phyloP scores from a whole-genome alignment of 2,113 vertebrate species.

The Anas platyrhynchos region DNA sequence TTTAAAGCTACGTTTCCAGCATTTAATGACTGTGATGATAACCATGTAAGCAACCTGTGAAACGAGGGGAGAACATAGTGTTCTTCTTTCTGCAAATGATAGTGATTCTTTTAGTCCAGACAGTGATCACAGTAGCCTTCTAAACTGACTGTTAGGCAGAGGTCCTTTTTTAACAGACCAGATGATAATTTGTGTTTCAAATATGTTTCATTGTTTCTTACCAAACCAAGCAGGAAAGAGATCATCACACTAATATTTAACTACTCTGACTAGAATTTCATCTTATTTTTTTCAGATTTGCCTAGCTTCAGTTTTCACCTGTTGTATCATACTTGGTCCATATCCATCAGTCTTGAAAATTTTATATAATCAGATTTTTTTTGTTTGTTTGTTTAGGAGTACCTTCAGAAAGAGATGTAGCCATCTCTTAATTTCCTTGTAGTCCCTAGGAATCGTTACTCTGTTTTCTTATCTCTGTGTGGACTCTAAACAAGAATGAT shows the following conservation, averaged over 20 bases:
- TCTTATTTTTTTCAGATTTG: not conserved
- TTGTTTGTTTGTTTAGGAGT: not conserved
- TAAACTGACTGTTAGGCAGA: not conserved
- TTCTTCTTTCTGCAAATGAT: not conserved
- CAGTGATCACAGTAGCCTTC: not conserved
- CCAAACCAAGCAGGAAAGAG: not conserved
- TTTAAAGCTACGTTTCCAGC: not conserved
- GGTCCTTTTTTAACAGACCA: not conserved
- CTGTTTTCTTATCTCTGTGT: not conserved
- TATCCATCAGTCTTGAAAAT: not conserved
- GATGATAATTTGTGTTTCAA: not conserved
- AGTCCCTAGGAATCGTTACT: not conserved
- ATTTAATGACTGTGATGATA: not conserved
- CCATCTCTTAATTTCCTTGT: not conserved
- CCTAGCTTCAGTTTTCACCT: not conserved
- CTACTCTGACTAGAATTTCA: not conserved
- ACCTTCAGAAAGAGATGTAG: not conserved
- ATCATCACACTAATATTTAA: not conserved
- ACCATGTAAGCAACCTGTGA: not conserved
- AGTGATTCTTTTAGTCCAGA: not conserved
- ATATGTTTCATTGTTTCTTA: not conserved
- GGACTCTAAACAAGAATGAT: not conserved
- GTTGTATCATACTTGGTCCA: not conserved
- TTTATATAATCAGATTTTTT: not conserved
- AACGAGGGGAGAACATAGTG: not conserved